Evolutionary conservation across 1,140 invertebrate genomes (phyloP).

Genomic region (Limonius californicus): DNA sequence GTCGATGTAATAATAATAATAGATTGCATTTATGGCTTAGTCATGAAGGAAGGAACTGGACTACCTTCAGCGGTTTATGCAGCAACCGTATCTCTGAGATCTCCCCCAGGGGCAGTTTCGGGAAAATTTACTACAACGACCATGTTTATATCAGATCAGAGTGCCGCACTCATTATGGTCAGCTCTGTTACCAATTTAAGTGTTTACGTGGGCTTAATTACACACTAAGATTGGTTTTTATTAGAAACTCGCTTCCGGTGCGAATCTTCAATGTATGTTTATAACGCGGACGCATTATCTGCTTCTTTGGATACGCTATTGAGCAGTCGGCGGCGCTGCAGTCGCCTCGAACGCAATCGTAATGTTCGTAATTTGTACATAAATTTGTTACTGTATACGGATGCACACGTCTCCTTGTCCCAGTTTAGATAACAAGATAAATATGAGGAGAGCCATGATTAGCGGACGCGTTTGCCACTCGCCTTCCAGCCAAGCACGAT

Average conservation of each 20-base stretch:
- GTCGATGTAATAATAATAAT: conserved; percentile 14
- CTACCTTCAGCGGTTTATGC: conserved; percentile 12
- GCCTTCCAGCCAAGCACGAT: neutral
- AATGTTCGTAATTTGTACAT: neutral
- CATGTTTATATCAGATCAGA: conserved; percentile 15
- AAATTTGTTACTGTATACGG: neutral
- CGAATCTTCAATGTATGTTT: neutral
- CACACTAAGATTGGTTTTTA: neutral
- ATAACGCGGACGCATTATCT: neutral
- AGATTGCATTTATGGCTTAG: conserved; percentile 14
- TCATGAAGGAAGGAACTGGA: conserved; percentile 21
- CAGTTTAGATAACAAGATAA: neutral
- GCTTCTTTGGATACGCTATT: neutral
- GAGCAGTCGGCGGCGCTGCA: neutral
- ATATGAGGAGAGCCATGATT: neutral
- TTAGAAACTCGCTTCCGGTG: neutral
- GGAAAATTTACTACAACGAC: conserved; percentile 14
- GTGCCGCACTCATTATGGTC: conserved; percentile 11
- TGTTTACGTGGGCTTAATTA: conserved; percentile 23
- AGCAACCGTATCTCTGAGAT: conserved; percentile 7
- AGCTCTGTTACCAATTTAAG: conserved; percentile 15
- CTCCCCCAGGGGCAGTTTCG: conserved; percentile 14
- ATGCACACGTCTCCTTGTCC: neutral
- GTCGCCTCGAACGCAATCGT: neutral
- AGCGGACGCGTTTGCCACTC: neutral